These are phyloP conservation scores for Trichechus manatus DNA, from an alignment of 2,113 vertebrate species.

Conservation along the genomic window DNA sequence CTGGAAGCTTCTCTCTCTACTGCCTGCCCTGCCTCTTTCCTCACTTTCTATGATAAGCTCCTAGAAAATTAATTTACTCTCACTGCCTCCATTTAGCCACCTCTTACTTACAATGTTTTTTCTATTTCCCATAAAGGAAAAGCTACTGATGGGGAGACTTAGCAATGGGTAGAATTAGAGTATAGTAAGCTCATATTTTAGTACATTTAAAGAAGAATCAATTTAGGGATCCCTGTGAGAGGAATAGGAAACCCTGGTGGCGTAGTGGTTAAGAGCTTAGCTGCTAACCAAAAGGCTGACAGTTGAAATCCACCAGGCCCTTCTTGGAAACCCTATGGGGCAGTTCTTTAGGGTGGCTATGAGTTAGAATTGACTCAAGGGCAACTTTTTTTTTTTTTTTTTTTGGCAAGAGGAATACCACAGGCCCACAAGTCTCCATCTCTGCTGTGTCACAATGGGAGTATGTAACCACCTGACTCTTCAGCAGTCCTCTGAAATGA, in stretches of 20 bases:
- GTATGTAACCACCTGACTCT: too few species aligned
- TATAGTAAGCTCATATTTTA: not conserved
- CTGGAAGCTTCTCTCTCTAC: not conserved
- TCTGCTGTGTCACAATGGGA: not conserved
- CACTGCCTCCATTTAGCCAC: not conserved
- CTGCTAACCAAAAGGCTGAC: too few species aligned
- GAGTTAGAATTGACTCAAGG: too few species aligned
- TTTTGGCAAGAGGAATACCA: not conserved
- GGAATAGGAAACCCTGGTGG: too few species aligned
- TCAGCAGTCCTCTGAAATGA: not conserved
- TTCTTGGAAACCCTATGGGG: too few species aligned
- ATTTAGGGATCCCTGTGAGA: not conserved
- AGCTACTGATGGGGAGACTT: not conserved
- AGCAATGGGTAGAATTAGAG: not conserved
- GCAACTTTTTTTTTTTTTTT: too few species aligned
- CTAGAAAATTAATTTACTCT: not conserved
- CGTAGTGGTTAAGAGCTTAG: too few species aligned
- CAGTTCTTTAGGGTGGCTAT: too few species aligned
- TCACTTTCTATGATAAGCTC: not conserved
- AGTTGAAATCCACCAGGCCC: too few species aligned
- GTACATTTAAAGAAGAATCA: not conserved
- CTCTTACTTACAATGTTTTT: not conserved
- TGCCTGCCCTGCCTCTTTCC: not conserved
- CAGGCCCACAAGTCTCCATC: not conserved
- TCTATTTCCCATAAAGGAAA: not conserved